Conservation (phyloP, 1,140 invertebrate species). For the Heliconius melpomene region DNA sequence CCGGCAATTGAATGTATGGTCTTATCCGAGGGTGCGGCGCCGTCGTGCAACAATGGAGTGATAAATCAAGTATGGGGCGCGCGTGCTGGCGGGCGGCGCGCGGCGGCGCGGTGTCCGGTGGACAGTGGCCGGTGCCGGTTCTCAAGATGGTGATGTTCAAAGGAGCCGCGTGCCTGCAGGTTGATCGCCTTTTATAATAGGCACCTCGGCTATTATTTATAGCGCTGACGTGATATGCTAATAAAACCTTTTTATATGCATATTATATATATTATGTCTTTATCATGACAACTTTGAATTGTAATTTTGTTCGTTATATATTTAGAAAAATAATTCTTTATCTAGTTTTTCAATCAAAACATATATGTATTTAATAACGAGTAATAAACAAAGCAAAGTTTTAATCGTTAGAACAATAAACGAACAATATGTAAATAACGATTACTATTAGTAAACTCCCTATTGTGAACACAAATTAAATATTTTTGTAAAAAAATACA, state of each 20-base stretch:
- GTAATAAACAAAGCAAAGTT: too few species aligned
- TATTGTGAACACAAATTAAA: too few species aligned
- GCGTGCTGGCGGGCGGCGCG: conserved; percentile 60
- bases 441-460: too few species aligned
- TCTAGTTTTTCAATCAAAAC: too few species aligned
- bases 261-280: neutral
- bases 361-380: too few species aligned
- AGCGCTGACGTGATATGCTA: conserved; percentile 36
- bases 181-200: conserved; percentile 42
- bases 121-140: conserved; percentile 46
- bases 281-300: neutral
- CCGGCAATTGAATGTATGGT: conserved; percentile 63
- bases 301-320: neutral
- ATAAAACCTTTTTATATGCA: conserved; percentile 26
- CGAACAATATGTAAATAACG: too few species aligned
- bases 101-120: conserved; percentile 49
- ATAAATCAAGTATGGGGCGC: conserved; percentile 78
- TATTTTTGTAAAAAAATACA: too few species aligned
- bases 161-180: conserved; percentile 54
- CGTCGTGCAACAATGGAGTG: conserved; percentile 71
- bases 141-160: conserved; percentile 59
- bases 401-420: too few species aligned
- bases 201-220: conserved; percentile 33
- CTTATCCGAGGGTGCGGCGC: conserved; percentile 54
- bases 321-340: too few species aligned